phyloP scores from a whole-genome alignment of 2,888 invertebrate species.

The Calliscelio sp. region DNA sequence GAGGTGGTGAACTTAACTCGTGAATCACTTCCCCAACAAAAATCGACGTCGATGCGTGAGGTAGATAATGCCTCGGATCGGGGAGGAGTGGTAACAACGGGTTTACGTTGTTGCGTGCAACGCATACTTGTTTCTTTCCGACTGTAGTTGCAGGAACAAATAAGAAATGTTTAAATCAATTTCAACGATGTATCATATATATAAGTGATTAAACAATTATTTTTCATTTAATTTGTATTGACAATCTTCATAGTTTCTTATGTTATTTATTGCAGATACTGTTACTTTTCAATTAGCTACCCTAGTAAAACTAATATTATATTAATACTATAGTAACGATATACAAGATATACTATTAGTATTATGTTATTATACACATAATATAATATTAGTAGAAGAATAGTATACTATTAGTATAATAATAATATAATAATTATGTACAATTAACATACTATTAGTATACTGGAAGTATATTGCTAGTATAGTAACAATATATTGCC shows the following conservation, averaged over 20 bases:
- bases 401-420: too few relatives aligned
- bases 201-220: constrained; percentile 58
- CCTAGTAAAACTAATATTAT: too few relatives aligned
- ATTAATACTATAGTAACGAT: too few relatives aligned
- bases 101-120: constrained; percentile 67
- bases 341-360: too few relatives aligned
- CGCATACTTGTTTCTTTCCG: constrained; percentile 49
- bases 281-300: constrained; percentile 9
- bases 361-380: too few relatives aligned
- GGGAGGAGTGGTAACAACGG: constrained; percentile 70
- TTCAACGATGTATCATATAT: constrained; percentile 50
- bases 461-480: too few relatives aligned
- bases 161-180: constrained; percentile 63
- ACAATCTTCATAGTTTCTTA: constrained; percentile 1
- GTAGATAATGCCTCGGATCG: constrained; percentile 64
- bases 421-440: too few relatives aligned
- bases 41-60: constrained; percentile 68
- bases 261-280: constrained; percentile 12
- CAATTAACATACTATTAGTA: too few relatives aligned
- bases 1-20: constrained; percentile 69
- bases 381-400: too few relatives aligned
- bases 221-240: constrained; percentile 53
- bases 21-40: constrained; percentile 68
- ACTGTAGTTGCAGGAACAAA: constrained; percentile 43
- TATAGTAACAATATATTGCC: too few relatives aligned